Base-by-base conservation (phyloP, 2,113 vertebrate species). In the Hypocryptadius cinnamomeus region DNA sequence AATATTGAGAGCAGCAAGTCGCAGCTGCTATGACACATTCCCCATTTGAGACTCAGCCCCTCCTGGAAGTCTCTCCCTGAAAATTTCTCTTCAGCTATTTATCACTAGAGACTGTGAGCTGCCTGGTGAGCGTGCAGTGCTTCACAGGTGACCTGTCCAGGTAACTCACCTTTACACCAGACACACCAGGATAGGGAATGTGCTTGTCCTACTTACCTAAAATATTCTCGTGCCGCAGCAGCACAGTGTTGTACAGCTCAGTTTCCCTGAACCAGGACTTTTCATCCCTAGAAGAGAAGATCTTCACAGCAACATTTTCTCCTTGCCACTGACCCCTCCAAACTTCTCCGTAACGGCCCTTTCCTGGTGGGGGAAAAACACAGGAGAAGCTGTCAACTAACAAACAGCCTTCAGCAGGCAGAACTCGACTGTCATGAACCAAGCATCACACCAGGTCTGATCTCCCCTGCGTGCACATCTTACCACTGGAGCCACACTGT, bases 221-320 rank as follows among this genome's bases (percentile, higher is more conserved):
- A 70, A 99, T 99, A 87, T 99, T 99, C 91, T 99, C 99, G 6
- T 99, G 99, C 69, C 99, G 97, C 93, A 99, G 98, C 96, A 99
- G 98, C 44, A 99, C 99, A 8, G 99, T 99, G 98, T 99, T 99
- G 97, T 99, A 99, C 96, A 99, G 96, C 90, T 99, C 99, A 5
- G 99, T 99, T 97, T 99, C 99, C 95, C 99, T 97, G 98, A 99
- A 99, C 99, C 99, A 99, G n/a, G 99, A 99, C 95, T 99, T 99
- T 92, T 99, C 99, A 68, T 99, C 99, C 88, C 99, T 97, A 47
- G 99, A 99, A 73, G 99, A 99, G 95, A 99, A 99, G 95, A 99
- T 99, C 97, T 99, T 99, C 66, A 99, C 99, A 8, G 99, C 99
- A 2, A 99, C 98, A 1, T 98, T 99, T 97, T 99, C 99, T 51